Evolutionary conservation across 1,140 invertebrate genomes (phyloP).

Genomic region (Maniola jurtina): DNA sequence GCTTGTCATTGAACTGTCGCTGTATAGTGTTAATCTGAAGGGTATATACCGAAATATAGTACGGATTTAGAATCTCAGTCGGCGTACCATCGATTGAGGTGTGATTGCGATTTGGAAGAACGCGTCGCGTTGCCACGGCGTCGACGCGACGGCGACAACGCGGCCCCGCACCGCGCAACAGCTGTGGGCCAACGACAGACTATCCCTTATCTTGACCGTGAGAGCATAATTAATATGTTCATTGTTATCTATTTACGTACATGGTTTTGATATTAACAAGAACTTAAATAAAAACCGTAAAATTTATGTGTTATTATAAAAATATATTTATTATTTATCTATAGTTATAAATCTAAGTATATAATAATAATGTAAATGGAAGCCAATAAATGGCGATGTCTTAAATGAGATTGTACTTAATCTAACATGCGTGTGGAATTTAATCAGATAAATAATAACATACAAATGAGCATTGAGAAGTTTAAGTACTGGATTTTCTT

Average conservation of each 20-base stretch:
- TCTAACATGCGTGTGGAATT: conserved; percentile 6
- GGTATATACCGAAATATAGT: conserved; percentile 28
- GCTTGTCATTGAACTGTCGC: conserved; percentile 7
- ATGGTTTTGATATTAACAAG: conserved; percentile 2
- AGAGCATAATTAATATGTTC: conserved; percentile 54
- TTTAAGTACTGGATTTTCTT: background rate
- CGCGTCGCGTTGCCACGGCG: conserved; percentile 33
- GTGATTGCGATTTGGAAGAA: conserved; percentile 48
- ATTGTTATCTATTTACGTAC: conserved; percentile 26
- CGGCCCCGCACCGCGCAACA: conserved; percentile 52
- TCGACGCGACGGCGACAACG: conserved; percentile 32
- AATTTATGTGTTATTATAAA: background rate
- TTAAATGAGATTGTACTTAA: conserved; percentile 10
- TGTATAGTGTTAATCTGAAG: conserved; percentile 22
- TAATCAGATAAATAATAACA: conserved; percentile 7
- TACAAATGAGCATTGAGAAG: background rate
- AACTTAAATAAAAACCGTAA: conserved; percentile 5
- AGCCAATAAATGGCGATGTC: background rate
- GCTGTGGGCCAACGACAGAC: conserved; percentile 48
- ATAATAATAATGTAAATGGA: background rate
- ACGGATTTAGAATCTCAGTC: conserved; percentile 42
- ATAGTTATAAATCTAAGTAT: background rate
- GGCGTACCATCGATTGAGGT: conserved; percentile 56
- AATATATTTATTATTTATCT: background rate
- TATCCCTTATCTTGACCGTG: conserved; percentile 71